Evolutionary conservation across 2,797 vertebrate genomes (phyloP).

Genomic region (Pelodytes ibericus): DNA sequence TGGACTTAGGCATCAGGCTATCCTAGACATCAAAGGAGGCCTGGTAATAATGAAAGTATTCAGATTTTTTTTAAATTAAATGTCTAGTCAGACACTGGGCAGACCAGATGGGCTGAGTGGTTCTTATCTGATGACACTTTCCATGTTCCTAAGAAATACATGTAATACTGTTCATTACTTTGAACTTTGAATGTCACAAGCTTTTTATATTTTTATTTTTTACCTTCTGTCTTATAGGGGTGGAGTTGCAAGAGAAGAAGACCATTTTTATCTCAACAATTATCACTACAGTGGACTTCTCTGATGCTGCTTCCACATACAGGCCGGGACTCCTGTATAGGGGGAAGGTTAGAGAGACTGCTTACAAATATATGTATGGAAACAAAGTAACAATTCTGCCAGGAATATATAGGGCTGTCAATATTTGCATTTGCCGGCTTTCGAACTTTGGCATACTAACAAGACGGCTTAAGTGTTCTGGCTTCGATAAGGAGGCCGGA

Average conservation of each 20-base stretch:
- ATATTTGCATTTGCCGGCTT: neutral
- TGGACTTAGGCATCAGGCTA: too few relatives aligned
- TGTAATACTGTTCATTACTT: neutral
- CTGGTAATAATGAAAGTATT: too few relatives aligned
- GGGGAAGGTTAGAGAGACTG: conserved; percentile 54
- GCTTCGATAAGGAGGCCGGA: neutral
- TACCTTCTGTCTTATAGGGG: conserved; percentile 26
- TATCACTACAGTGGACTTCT: neutral
- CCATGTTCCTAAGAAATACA: too few relatives aligned
- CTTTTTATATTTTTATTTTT: neutral
- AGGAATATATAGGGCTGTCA: too few relatives aligned
- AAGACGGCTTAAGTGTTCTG: neutral
- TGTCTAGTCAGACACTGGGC: too few relatives aligned
- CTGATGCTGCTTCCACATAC: neutral
- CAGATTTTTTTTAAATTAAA: too few relatives aligned
- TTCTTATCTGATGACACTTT: too few relatives aligned
- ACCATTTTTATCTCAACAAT: neutral
- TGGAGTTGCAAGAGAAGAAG: conserved; percentile 31
- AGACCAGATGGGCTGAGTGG: too few relatives aligned
- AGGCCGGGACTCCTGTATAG: conserved; percentile 41
- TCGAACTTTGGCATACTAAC: neutral
- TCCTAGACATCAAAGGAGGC: too few relatives aligned
- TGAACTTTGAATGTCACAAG: neutral
- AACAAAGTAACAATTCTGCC: too few relatives aligned
- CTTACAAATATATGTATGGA: too few relatives aligned